A percentile compares a stretch with the other conserved stretches of the same genome.
phyloP scores from a whole-genome alignment of 2,113 vertebrate genomes.

The Cebus imitator region DNA sequence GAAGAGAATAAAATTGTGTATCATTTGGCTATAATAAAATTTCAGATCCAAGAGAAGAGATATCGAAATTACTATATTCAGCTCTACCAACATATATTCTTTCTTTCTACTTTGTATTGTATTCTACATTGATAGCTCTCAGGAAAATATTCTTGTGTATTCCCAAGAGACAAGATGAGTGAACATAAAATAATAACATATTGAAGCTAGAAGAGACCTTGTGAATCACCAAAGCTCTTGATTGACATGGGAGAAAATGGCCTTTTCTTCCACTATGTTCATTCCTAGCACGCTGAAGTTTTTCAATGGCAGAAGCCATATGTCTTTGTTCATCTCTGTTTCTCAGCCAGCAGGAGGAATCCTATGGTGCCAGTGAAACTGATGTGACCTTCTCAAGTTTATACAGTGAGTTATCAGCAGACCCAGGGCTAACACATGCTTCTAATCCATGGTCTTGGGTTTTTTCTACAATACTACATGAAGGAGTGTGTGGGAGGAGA shows the following conservation, averaged over 20 bases:
- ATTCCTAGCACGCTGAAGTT: background rate
- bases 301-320: background rate
- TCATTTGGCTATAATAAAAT: background rate
- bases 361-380: background rate
- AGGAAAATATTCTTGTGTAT: background rate
- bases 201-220: background rate
- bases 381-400: background rate
- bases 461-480: background rate
- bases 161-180: background rate
- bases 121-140: background rate
- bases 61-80: background rate
- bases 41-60: background rate
- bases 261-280: background rate
- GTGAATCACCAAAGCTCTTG: background rate
- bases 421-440: background rate
- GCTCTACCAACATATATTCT: background rate
- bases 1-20: slow-evolving; percentile 31
- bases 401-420: background rate
- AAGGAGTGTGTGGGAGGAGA: background rate
- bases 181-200: background rate
- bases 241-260: background rate
- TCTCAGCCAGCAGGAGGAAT: background rate
- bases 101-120: background rate
- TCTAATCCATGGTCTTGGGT: background rate
- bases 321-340: background rate